Conservation (phyloP, 2,888 invertebrate species). For the Patella depressa region DNA sequence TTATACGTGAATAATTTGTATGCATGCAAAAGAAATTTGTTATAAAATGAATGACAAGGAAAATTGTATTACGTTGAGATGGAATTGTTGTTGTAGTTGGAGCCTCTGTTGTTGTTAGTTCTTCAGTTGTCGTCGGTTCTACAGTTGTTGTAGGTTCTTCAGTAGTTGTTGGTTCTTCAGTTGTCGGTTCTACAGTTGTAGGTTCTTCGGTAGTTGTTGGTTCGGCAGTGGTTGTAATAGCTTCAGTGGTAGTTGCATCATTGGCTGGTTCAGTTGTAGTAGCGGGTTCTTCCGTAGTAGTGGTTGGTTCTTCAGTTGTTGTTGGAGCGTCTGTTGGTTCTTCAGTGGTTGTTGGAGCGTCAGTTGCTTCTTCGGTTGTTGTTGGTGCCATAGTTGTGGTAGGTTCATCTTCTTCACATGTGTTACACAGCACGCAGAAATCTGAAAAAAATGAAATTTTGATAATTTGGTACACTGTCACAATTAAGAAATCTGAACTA, state of each 20-base stretch:
- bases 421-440: neutral
- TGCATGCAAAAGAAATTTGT: too few relatives aligned
- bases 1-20: too few relatives aligned
- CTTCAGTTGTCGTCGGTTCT: neutral
- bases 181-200: neutral
- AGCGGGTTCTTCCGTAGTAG: neutral
- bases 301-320: neutral
- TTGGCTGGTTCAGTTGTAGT: neutral
- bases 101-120: neutral
- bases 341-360: neutral
- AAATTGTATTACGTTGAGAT: too few relatives aligned
- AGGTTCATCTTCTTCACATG: neutral
- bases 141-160: neutral
- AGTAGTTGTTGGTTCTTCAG: neutral
- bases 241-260: neutral
- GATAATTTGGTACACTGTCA: too few relatives aligned
- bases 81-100: neutral
- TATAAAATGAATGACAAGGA: too few relatives aligned
- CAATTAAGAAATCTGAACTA: too few relatives aligned
- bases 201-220: neutral
- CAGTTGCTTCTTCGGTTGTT: neutral
- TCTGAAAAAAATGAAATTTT: neutral
- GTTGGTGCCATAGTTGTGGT: neutral
- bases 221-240: neutral
- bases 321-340: neutral